Evolutionary conservation across 2,797 vertebrate species (phyloP), one percentile per base, ranked within the genome.

Genomic region (Cacajao melanocephalus): DNA sequence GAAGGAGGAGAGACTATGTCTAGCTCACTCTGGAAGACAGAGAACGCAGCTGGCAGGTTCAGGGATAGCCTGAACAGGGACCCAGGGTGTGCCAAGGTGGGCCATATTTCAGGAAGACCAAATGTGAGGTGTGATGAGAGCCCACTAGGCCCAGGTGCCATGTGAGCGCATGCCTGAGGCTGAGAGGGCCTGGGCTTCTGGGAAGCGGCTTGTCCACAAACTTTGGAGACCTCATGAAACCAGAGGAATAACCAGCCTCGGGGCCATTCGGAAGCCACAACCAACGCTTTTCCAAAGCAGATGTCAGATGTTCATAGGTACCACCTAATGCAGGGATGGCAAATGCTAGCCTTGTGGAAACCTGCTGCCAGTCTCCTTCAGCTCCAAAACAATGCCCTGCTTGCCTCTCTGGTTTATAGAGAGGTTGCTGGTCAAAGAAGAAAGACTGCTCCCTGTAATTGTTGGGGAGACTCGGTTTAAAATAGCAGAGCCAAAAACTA

Each of bases 331-430:
- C 58, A 30, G 5, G 22, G 14, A 5, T 2, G 12, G 36, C 3
- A 3, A 2, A 19, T 2, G 22, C 1, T 17, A 4, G 6, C 30
- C 50, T 0, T 0, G 8, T 10, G 13, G 22, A 2, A 8, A n/a
- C 28, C 33, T 1, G 3, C 58, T 3, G 1, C 15, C 10, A 9
- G 33, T 2, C 39, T 50, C 46, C 50, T 46, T 41, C 9, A 0
- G 22, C 22, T 50, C 46, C 17, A 33, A 26, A 33, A 28, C 6
- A 2, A 30, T 5, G 76, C 7, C 48, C n/a, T 22, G 7, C 41
- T n/a, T 30, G 33, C n/a, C 14, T 22, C 14, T 50, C 44, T 61
- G 2, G 24, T 93, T 50, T 36, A 46, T 52, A 1, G 9, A 41
- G 46, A 78, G 33, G 4, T 14, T 7, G 4, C 2, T 10, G 10